phyloP scores from a whole-genome alignment of 2,888 invertebrate genomes.

The Sphaerophoria rueppellii region DNA sequence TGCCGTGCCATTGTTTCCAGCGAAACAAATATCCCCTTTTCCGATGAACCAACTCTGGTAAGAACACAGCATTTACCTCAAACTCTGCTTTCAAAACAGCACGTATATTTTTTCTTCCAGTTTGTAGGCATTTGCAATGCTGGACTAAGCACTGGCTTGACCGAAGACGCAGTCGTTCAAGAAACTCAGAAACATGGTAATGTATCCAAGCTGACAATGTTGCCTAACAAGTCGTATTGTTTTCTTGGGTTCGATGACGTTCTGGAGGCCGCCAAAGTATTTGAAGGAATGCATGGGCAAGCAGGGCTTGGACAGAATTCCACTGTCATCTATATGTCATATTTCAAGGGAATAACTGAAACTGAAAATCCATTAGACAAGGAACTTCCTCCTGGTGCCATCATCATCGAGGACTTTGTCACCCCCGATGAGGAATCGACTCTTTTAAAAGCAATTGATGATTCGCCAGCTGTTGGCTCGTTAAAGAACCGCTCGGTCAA shows the following conservation, averaged over 20 bases:
- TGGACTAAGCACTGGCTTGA: constrained; percentile 91
- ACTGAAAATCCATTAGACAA: constrained; percentile 78
- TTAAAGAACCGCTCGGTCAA: constrained; percentile 93
- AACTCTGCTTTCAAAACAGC: background rate
- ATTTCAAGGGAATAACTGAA: constrained; percentile 75
- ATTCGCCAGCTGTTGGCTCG: constrained; percentile 75
- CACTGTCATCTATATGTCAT: constrained; percentile 86
- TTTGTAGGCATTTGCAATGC: constrained; percentile 89
- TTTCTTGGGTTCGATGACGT: constrained; percentile 86
- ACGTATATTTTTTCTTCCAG: constrained; percentile 53
- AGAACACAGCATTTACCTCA: background rate
- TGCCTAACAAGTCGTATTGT: constrained; percentile 91
- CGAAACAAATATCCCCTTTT: constrained; percentile 81
- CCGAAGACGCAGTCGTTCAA: constrained; percentile 85
- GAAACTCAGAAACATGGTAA: constrained; percentile 83
- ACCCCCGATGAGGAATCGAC: constrained; percentile 86
- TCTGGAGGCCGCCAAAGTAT: constrained; percentile 84
- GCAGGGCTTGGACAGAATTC: constrained; percentile 84
- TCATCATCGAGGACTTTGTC: constrained; percentile 88
- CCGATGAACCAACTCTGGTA: constrained; percentile 79
- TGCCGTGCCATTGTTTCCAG: constrained; percentile 82
- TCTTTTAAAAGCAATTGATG: constrained; percentile 85
- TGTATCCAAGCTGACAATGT: constrained; percentile 86
- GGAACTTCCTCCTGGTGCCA: constrained; percentile 87
- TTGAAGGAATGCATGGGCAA: constrained; percentile 85